Conservation (phyloP, 2,888 invertebrate genomes). For the Nesidiocoris tenuis region DNA sequence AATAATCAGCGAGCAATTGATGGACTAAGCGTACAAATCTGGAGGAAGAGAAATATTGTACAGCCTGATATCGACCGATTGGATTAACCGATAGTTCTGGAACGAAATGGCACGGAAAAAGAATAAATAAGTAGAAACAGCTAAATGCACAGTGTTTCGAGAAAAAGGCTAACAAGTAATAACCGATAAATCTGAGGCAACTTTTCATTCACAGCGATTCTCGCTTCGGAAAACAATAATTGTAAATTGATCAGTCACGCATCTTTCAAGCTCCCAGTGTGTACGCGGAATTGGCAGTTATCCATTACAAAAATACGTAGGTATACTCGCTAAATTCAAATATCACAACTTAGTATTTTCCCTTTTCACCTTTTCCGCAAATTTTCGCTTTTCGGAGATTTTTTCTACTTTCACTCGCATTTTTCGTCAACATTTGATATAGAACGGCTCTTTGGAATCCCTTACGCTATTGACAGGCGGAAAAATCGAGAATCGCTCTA, state of each 20-base stretch:
- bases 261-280: conserved; percentile 13
- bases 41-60: too few species aligned
- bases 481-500: neutral
- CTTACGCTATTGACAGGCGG: neutral
- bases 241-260: neutral
- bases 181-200: too few species aligned
- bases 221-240: too few species aligned
- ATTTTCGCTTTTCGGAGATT: neutral
- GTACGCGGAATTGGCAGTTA: conserved; percentile 13
- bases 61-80: too few species aligned
- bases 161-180: too few species aligned
- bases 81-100: too few species aligned
- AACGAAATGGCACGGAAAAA: too few species aligned
- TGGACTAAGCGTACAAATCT: too few species aligned
- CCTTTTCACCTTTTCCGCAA: neutral
- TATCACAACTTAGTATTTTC: conserved; percentile 24
- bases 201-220: too few species aligned
- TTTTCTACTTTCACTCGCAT: neutral
- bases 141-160: too few species aligned
- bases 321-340: conserved; percentile 15
- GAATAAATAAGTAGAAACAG: too few species aligned
- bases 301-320: neutral
- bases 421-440: neutral
- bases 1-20: too few species aligned
- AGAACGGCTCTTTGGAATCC: neutral